Evolutionary conservation across 1,140 invertebrate species (phyloP), one percentile per base, ranked within the genome.

Genomic region (Arctopsyche grandis): DNA sequence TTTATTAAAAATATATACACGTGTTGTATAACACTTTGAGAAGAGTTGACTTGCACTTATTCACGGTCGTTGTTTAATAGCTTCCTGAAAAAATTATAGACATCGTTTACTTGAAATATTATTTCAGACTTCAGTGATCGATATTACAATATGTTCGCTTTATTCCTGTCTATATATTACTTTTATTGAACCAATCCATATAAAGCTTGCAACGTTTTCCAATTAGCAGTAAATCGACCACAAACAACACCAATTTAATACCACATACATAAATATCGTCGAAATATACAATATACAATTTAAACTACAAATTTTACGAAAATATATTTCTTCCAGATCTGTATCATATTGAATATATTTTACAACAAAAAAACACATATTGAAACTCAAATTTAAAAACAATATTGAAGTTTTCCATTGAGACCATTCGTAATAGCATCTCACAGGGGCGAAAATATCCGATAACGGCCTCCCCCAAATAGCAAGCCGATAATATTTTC

Each of bases 101-200:
- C 52, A 71, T 77, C 69, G 81, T 80, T 82, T 46, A 58, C 44
- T 58, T 82, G 81, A 82, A 77, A 82, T 82, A 82, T 77, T 22
- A 69, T 78, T 78, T 58, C 46, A 75, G 24, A 60, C 21, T 73
- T 78, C 76, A 66, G 63, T 7, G 5, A 26, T 22, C 73, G 60
- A 78, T 58, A 74, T 76, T 60, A 24, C 21, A 5, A 52, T 58
- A 69, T 76, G 74, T 77, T 75, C 75, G 70, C 66, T 81, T 19
- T 24, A 29, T 24, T 79, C 69, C 63, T 38, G 5, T 48, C 29
- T 14, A 71, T 66, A 78, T 75, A 29, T 80, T 80, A 79, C 73
- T 56, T 81, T 79, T 79, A 81, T 81, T 79, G 74, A 29, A 38
- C 48, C 21, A 60, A 60, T 60, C 4, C 21, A 19, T 60, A 60